These are phyloP conservation scores for Coreius guichenoti DNA, from an alignment of 2,797 vertebrate genomes.

Conservation along the genomic window DNA sequence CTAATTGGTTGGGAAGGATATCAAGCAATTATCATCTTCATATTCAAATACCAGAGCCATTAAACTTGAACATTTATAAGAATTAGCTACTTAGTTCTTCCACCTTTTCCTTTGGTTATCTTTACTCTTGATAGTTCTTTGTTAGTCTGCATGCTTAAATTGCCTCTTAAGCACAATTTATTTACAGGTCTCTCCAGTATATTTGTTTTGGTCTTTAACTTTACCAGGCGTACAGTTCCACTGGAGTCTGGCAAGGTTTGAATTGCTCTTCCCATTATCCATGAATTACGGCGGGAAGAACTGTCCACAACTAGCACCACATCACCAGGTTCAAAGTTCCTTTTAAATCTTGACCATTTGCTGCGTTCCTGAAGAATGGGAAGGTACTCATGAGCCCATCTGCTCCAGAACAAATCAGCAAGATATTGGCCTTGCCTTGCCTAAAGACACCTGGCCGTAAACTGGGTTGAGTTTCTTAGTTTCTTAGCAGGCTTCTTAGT, in stretches of 20 bases:
- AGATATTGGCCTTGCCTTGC: too few species aligned
- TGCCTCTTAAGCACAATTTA: conserved; percentile 31
- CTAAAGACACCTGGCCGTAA: conserved; percentile 16
- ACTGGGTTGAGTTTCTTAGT: too few species aligned
- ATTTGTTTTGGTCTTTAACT: conserved; percentile 13
- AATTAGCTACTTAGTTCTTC: background rate
- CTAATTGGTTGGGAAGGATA: background rate
- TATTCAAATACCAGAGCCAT: background rate
- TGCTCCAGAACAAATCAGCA: conserved; percentile 18
- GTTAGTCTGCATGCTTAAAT: background rate
- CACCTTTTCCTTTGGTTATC: background rate
- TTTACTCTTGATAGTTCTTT: background rate
- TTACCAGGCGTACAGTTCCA: background rate
- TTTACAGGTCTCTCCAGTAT: conserved; percentile 28
- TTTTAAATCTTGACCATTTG: conserved; percentile 12
- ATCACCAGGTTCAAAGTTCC: conserved; percentile 21
- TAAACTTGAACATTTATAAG: background rate
- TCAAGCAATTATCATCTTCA: background rate
- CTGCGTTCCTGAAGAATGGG: conserved; percentile 18
- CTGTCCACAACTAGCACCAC: conserved; percentile 32
- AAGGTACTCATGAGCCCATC: conserved; percentile 23
- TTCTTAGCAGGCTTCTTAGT: too few species aligned
- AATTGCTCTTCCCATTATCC: conserved; percentile 33
- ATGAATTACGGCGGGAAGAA: conserved; percentile 26
- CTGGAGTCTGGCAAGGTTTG: conserved; percentile 21